Evolutionary conservation across 2,888 invertebrate genomes (phyloP).

Genomic region (Stictocephala bisonia): DNA sequence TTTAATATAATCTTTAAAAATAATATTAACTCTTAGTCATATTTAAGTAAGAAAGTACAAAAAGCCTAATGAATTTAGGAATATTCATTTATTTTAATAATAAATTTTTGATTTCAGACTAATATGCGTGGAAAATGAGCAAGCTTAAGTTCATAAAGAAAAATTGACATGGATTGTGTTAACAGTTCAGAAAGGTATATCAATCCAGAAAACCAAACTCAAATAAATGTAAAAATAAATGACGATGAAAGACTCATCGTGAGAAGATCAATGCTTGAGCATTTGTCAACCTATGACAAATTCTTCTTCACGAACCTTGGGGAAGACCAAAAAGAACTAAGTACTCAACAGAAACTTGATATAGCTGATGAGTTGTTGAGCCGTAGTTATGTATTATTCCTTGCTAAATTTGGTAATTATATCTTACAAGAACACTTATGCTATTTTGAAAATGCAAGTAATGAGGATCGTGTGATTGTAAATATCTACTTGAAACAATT

Average conservation of each 20-base stretch:
- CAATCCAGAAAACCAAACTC: no score
- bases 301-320: conserved; percentile 61
- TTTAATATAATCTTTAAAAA: no score
- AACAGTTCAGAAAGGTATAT: no score
- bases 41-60: no score
- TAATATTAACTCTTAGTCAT: no score
- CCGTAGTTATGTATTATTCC: conserved; percentile 76
- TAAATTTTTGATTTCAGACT: no score
- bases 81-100: no score
- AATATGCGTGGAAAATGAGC: no score
- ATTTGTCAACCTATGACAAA: neutral
- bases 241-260: neutral
- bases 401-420: conserved; percentile 81
- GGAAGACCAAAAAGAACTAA: conserved; percentile 79
- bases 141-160: no score
- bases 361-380: conserved; percentile 75
- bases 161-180: no score
- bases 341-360: conserved; percentile 74
- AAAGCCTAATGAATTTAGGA: no score
- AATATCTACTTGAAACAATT: conserved; percentile 74
- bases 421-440: conserved; percentile 74
- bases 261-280: conserved; percentile 16
- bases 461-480: conserved; percentile 68
- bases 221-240: no score
- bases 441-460: conserved; percentile 71